phyloP scores from a whole-genome alignment of 2,113 vertebrate species.

The Gnathonemus echidnorhynchus region DNA sequence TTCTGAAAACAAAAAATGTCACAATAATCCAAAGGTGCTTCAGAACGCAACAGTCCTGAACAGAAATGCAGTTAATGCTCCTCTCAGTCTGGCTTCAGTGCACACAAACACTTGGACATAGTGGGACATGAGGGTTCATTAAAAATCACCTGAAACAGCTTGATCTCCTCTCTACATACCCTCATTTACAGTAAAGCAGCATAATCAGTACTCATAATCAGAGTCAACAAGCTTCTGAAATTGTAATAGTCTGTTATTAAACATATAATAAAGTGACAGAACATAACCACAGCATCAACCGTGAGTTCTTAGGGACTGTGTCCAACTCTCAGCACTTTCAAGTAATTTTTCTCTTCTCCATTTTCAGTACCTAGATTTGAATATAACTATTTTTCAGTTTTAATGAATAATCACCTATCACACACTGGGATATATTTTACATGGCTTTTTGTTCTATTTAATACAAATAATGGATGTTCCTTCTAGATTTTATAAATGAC shows the following conservation, averaged over 20 bases:
- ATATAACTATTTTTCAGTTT: not conserved
- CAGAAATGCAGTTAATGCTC: not conserved
- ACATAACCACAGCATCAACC: conserved; percentile 17
- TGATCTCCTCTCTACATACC: not conserved
- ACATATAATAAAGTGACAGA: conserved; percentile 3
- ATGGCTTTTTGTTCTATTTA: not conserved
- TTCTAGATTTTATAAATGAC: not conserved
- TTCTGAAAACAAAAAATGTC: not conserved
- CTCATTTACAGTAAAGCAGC: conserved; percentile 19
- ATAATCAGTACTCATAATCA: conserved; percentile 15
- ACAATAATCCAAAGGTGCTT: not conserved
- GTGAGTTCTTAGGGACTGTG: not conserved
- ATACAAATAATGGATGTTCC: not conserved
- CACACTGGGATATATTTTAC: not conserved
- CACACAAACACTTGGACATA: not conserved
- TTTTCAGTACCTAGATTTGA: not conserved
- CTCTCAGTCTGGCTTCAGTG: not conserved
- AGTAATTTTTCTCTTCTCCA: not conserved
- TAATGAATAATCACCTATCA: not conserved
- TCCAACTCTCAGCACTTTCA: not conserved
- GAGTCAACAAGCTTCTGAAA: conserved; percentile 8
- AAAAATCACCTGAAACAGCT: not conserved
- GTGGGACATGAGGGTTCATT: not conserved
- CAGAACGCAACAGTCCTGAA: not conserved
- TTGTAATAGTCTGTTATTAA: conserved; percentile 25